These are phyloP conservation scores for Sturmia bella DNA, from an alignment of 2,888 invertebrate species.

Conservation along the genomic window DNA sequence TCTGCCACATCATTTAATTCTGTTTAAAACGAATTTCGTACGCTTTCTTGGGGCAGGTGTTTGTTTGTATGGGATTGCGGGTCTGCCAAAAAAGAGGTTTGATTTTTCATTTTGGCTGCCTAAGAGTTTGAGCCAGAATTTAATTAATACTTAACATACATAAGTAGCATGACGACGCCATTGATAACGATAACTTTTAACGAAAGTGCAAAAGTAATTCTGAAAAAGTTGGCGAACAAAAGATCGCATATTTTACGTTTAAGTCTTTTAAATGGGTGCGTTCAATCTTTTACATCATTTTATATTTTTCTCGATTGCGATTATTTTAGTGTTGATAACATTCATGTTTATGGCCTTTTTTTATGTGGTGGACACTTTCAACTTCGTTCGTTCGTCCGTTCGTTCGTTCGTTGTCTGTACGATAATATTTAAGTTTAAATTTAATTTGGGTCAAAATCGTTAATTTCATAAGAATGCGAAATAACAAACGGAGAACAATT, in stretches of 20 bases:
- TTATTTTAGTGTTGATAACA: slow-evolving; percentile 62
- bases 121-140: slow-evolving; percentile 47
- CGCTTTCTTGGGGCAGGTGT: slow-evolving; percentile 61
- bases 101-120: slow-evolving; percentile 53
- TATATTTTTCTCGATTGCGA: slow-evolving; percentile 55
- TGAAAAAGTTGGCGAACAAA: not conserved
- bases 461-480: slow-evolving; percentile 35
- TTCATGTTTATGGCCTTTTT: slow-evolving; percentile 61
- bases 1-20: slow-evolving; percentile 64
- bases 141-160: slow-evolving; percentile 67
- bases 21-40: slow-evolving; percentile 44
- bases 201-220: slow-evolving; percentile 10
- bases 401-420: not conserved
- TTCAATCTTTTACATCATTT: slow-evolving; percentile 60
- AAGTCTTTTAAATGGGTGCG: not conserved
- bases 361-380: slow-evolving; percentile 55
- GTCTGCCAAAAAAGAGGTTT: too few species aligned
- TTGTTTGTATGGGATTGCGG: slow-evolving; percentile 5
- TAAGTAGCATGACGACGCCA: slow-evolving; percentile 47
- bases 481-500: slow-evolving; percentile 4
- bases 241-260: not conserved
- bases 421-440: slow-evolving; percentile 35
- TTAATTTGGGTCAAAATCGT: slow-evolving; percentile 68
- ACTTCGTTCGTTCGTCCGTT: too few species aligned
- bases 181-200: slow-evolving; percentile 38